Percentiles rank a stretch among this genome's conserved stretches.
Evolutionary conservation across 2,888 invertebrate species (phyloP).

Genomic region (Dione juno): DNA sequence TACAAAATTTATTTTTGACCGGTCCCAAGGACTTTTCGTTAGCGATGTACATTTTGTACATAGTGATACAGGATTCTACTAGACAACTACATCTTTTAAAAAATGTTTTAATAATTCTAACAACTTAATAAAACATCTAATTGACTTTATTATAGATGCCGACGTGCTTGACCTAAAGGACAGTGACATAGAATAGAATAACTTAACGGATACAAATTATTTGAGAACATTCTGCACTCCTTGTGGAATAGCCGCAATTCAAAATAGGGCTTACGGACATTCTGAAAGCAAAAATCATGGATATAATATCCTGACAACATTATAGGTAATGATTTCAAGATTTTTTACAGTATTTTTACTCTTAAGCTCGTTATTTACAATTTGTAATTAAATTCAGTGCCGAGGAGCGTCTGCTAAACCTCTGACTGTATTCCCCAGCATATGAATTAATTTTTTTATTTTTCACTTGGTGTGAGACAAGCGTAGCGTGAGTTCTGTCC

Average conservation of each 20-base stretch:
- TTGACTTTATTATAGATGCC: constrained; percentile 67
- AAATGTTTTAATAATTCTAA: not conserved
- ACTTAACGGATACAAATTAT: constrained; percentile 83
- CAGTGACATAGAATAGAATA: constrained; percentile 85
- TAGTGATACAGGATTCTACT: too few species aligned
- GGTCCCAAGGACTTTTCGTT: too few species aligned
- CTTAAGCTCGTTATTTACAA: not conserved
- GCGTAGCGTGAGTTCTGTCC: too few species aligned
- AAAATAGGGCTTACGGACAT: constrained; percentile 83
- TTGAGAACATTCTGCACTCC: constrained; percentile 85
- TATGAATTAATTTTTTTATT: too few species aligned
- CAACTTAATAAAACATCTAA: not conserved
- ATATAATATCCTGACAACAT: constrained; percentile 88
- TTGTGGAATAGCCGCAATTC: constrained; percentile 90
- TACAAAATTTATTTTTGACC: too few species aligned
- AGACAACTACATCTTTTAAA: not conserved
- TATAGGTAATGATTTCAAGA: constrained; percentile 79
- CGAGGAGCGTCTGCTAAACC: too few species aligned
- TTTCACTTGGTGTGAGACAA: too few species aligned
- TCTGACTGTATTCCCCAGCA: too few species aligned
- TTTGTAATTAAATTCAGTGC: too few species aligned
- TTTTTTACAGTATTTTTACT: not conserved
- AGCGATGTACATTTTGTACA: too few species aligned
- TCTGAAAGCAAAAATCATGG: constrained; percentile 75
- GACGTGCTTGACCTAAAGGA: constrained; percentile 58